Base-by-base conservation (phyloP, 2,797 vertebrate genomes). In the Vireo griseus region DNA sequence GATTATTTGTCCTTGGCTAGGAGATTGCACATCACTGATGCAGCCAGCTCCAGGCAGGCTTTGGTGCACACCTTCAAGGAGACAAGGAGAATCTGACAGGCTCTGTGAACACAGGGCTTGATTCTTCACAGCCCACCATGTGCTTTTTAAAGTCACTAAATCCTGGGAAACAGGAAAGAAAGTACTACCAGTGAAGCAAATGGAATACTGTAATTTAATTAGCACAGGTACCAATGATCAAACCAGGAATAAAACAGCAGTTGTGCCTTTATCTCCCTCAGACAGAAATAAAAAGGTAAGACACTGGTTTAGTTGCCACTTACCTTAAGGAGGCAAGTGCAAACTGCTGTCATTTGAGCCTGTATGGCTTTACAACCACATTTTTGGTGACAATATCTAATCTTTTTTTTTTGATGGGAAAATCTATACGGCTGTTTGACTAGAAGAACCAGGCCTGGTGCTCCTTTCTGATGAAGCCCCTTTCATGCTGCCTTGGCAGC, bases 121-220 rank as follows among this genome's bases (percentile, higher is more conserved):
- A 45, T 66, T 72, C 35, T 51, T 87, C 65, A 44, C 19, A 37
- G 21, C 5, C 62, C 9, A 2, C 11, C 0, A 0, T 1, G 5
- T 21, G 33, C 68, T 47, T 66, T 62, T 16, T 24, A 37, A 80
- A 48, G 35, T 58, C 65, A 75, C 33, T 72, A 25, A 77, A 51
- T 61, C 45, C 16, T 39, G 51, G 40, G 59, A 67, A 93, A 87
- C 0, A 1, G 31, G 37, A 84, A 50, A 68, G 37, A 40, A 86
- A 66, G 31, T 9, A 9, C 8, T 37, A 42, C 9, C 28, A 45
- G 22, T 48, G 54, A 90, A 65, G 9, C 10, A 54, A 83, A 65
- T 20, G 0, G 65, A 74, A 54, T 62, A 44, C 14, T 58, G 3
- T 11, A 1, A 40, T 21, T 88, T 65, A 29, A 25, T 63, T 66